Base-by-base conservation (phyloP, 2,888 invertebrate genomes). In the Toxonevra muliebris region DNA sequence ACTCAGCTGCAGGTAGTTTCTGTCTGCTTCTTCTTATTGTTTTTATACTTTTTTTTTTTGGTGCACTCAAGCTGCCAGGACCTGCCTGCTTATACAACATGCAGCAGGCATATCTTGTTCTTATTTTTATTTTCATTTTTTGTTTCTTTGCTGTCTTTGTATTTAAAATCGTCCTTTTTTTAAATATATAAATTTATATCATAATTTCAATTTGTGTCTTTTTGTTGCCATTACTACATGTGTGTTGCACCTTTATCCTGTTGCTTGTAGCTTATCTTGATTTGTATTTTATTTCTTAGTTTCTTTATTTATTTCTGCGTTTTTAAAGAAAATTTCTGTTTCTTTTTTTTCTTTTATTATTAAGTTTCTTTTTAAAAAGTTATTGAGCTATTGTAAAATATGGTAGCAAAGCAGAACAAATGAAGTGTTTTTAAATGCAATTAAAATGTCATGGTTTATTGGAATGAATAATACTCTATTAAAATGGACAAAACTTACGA, bases 211-310 rank as follows among this genome's bases (percentile, higher is more conserved):
- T 64, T 64, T 61, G 66, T 61, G 55, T 61, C 40, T 43, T 59
- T 65, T 65, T 65, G 40, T 58, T 53, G 55, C 10, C 40, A 65
- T 50, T 20, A 41, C 50, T 45, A 12, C 17, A 41, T 50, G 15
- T 63, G 41, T 41, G 50, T 66, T 69, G 61, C 69, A 69, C 66
- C 69, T 69, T 66, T 63, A n/a, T 48, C 60, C 57, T 70, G 69
- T 70, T 73, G 73, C 69, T 30, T 12, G 69, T 69, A 71, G 13
- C 12, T 76, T 70, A 69, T 69, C 57, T 61, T 63, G 70, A 63
- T 71, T 71, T 68, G 68, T 41, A 43, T 53, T 19, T 19, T 17
- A 43, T 65, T 58, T 40, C 74, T 74, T 62, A 30, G 30, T 73
- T 60, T 15, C 12, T 11, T 48, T 48, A 9, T 48, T 48, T 48